Evolutionary conservation across 2,797 vertebrate genomes (phyloP), one percentile per base, ranked within the genome.

Genomic region (Tiaroga cobitis): DNA sequence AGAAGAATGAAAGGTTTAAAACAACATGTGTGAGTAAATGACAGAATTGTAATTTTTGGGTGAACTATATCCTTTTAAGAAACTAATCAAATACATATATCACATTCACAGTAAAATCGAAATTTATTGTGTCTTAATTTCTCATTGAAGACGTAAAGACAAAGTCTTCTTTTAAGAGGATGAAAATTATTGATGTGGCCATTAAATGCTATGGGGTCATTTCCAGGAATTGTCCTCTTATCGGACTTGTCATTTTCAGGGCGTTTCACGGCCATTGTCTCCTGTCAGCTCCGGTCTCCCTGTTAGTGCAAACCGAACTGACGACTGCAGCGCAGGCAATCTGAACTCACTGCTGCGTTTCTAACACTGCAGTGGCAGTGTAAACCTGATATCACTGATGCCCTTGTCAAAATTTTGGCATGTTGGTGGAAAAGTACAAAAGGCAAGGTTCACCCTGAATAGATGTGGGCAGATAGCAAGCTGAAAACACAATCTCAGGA

Each of bases 241-340:
- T 63, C 39, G 13, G n/a, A 80, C 51, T 19, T 78, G 68, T 82
- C 68, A 68, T 80, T 79, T 86, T 67, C 61, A 78, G 16, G n/a
- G 56, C 3, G 11, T 32, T 54, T 59, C 24, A 8, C 26, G 2
- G 4, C 13, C 73, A 37, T 54, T 80, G 37, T 65, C 46, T 74
- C 8, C 61, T 61, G 75, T 73, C 69, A 76, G 8, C 37, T 85
- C 8, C 0, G 10, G 37, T 75, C 46, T 74, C 39, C 18, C 16
- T 2, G 24, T 41, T 61, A 54, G 37, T 16, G 32, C 34, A 51
- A 68, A 37, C 41, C 32, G 59, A n/a, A 26, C 9, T 37, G 67
- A 29, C 75, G 18, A 54, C 70, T 54, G 78, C 59, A 29, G 70
- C 46, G 34, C 32, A 56, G 54, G 75, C 19, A n/a, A 49, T 46